Base-by-base conservation (phyloP, 2,113 vertebrate species). In the Gavialis gangeticus region DNA sequence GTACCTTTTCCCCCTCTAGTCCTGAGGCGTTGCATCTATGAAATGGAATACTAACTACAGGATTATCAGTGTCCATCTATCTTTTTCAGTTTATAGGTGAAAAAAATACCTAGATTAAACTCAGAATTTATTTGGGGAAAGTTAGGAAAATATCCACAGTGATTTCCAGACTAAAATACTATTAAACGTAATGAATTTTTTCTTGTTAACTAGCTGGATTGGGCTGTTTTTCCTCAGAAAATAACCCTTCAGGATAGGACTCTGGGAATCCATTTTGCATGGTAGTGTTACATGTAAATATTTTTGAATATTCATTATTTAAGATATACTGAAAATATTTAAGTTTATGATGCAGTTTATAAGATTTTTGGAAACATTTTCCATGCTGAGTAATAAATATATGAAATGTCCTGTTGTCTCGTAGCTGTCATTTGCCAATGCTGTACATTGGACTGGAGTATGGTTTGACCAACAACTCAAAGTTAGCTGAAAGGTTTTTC, bases 371-470 rank as follows among this genome's bases (percentile, higher is more conserved):
- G 19, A 73, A 46, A 46, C 46, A 9, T 85, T 85, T 54, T n/a
- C 7, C 27, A 28, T 75, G n/a, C 21, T 19, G 10, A 2, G 58
- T 89, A 18, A 46, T 89, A 78, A 88, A 17, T 77, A 16, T 54
- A 12, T 77, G 19, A 59, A 10, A 21, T 30, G 79, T 78, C 90
- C 91, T 24, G 27, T 77, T 85, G 87, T 66, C 79, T 88, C 77
- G 34, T 83, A 99, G 99, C 84, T 99, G 99, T 93, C 99, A 99
- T 95, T 97, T 99, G 94, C 99, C 99, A 0, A 99, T 99, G 99
- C 98, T 99, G 11, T 99, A 99, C 96, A 99, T 99, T 73, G 99
- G 99, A 87, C 96, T 99, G 95, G 99, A 99, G 96, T 99, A 99
- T 63, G 99, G 99, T 80, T 98, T 99, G 95, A 99, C 99, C 92